Base-by-base conservation (phyloP, 1,140 invertebrate genomes). In the Anastrepha ludens region DNA sequence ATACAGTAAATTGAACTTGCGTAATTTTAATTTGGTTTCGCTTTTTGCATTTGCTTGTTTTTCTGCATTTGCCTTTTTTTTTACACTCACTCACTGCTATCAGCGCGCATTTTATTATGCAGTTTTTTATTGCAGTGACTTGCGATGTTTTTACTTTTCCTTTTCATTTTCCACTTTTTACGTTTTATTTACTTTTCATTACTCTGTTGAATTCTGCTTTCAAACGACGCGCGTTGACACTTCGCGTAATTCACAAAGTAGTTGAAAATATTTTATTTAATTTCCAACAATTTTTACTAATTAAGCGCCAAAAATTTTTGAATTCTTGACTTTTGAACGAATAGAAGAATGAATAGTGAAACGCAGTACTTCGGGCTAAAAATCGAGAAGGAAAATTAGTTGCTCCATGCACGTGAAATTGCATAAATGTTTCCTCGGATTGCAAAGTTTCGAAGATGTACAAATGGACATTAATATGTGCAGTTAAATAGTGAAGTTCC, bases 21-120 rank as follows among this genome's bases (percentile, higher is more conserved):
- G 59, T 86, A 86, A 86, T 86, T 86, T 62, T 20, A 13, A 65
- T 60, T 86, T 65, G n/a, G 13, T 86, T 64, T 41, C 55, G 11
- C 29, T 85, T 85, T 60, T 50, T 41, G 6, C 17, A 29, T 86
- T 44, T n/a, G 29, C 13, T 85, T 15, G 13, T 50, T 44, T n/a
- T 44, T 44, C 15, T 17, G 41, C 70, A 17, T 5, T 74, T 58
- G 55, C 74, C 55, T 55, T 81, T n/a, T 55, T 81, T n/a, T 50
- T 50, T 5, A 20, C 17, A 6, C 17, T 81, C 15, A 15, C n/a
- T 62, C 60, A 62, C 9, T 4, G 3, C 4, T 29, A 29, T 29
- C 29, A 29, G 47, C 47, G 17, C n/a, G 47, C 47, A 55, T 44
- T 55, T 55, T 55, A 55, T 20, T 78, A 5, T 55, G 44, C 74